Percentiles rank a stretch among this genome's conserved stretches.
Conservation (phyloP, 2,888 invertebrate genomes). For the Acronicta alni region DNA sequence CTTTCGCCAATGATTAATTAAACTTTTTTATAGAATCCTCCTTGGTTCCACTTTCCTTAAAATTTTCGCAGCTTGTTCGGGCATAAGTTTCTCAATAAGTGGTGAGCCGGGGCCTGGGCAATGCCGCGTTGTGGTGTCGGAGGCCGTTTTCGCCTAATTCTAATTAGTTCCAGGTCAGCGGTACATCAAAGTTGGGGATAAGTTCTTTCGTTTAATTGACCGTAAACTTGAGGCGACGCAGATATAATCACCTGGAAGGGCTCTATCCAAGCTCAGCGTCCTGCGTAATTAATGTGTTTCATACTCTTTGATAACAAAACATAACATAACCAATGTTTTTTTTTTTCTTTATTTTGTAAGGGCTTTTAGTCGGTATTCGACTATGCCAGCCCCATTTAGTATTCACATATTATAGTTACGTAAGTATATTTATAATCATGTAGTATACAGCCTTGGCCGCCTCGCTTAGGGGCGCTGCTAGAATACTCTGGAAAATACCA, state of each 20-base stretch:
- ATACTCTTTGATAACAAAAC: no score
- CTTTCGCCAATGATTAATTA: constrained; percentile 49
- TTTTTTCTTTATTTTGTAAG: no score
- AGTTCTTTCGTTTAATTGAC: constrained; percentile 84
- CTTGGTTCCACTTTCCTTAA: constrained; percentile 48
- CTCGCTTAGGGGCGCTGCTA: no score
- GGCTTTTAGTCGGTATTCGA: no score
- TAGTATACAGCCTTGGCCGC: no score
- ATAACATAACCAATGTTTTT: no score
- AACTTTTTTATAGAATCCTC: constrained; percentile 50
- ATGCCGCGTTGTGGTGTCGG: constrained; percentile 50
- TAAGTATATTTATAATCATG: no score
- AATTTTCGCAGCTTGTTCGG: constrained; percentile 58
- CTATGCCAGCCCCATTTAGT: no score
- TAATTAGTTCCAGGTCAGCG: constrained; percentile 83
- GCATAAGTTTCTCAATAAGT: constrained; percentile 66
- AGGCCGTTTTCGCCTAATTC: constrained; percentile 78
- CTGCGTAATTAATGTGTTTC: constrained; percentile 59
- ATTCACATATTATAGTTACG: no score
- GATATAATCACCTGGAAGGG: constrained; percentile 73
- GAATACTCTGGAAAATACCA: no score
- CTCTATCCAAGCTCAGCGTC: constrained; percentile 17
- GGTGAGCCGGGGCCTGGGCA: constrained; percentile 54
- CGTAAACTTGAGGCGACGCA: constrained; percentile 72
- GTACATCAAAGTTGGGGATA: constrained; percentile 80